Base-by-base conservation (phyloP, 1,140 invertebrate genomes). In the Ericerus pela region DNA sequence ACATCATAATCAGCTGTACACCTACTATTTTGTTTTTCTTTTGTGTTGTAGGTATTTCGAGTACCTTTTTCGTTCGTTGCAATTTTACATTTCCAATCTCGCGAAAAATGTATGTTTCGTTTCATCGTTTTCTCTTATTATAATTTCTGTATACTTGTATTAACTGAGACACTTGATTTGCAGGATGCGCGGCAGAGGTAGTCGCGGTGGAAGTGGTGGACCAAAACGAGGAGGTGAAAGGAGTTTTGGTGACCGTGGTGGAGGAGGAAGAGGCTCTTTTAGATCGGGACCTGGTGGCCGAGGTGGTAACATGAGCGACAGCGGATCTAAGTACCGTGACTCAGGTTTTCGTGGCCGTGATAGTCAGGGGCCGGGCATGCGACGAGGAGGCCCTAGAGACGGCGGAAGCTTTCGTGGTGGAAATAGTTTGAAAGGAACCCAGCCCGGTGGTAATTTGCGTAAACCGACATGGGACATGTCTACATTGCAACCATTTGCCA, bases 401-500 rank as follows among this genome's bases (percentile, higher is more conserved):
- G 59, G 64, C 33, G 59, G 65, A n/a, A 62, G 65, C 18, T 64
- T 59, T 30, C 53, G 55, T 57, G 55, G 52, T 11, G 36, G 47
- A 30, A 60, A 58, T 41, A 60, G 51, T 18, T 38, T 66, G 29
- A 70, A 74, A 53, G 68, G 66, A 11, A 73, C 70, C 59, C 66
- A 69, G 29, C 81, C 87, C 22, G 90, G 89, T 51, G 81, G 84
- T 54, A 76, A 76, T 52, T 69, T 95, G 37, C 76, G 84, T 3
- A 89, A 88, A 66, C 88, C 88, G 6, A 77, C 76, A 57, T 96
- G 91, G 90, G 86, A 92, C 61, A 64, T 84, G 57, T 68, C 70
- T 18, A 65, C 83, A 56, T 69, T 96, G 24, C 78, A 81, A 60
- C 80, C 83, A 30, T 94, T 96, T 67, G 76, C 83, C 57, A 96